These are phyloP conservation scores for Montipora efflorescens DNA, from an alignment of 64 coral and sea anemone species.

Conservation along the genomic window DNA sequence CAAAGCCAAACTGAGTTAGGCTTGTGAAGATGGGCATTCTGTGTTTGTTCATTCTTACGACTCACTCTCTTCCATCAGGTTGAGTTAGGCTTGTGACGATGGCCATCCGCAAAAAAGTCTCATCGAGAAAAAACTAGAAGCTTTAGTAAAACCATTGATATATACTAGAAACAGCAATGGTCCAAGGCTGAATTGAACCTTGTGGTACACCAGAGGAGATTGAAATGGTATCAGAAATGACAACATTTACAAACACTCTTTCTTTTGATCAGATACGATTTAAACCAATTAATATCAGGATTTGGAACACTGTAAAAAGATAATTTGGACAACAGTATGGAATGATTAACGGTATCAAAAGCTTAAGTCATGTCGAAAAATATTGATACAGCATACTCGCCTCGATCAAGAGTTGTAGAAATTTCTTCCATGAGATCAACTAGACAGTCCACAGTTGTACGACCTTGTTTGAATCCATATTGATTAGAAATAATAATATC, in stretches of 20 bases:
- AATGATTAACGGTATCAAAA: neutral
- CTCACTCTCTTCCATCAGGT: too few species aligned
- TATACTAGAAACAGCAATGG: neutral
- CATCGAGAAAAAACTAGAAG: neutral
- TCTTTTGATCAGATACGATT: neutral
- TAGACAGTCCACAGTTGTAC: conserved; percentile 14
- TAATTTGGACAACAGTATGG: neutral
- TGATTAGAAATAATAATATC: conserved; percentile 28
- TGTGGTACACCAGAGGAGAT: neutral
- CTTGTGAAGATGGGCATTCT: too few species aligned
- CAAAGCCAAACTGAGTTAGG: too few species aligned
- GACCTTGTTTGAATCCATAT: neutral
- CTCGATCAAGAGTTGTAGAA: neutral
- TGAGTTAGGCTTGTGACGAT: too few species aligned
- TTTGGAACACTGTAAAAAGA: neutral
- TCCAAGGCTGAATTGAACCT: neutral
- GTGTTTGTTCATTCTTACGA: too few species aligned
- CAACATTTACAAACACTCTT: neutral
- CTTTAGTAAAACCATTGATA: conserved; percentile 1
- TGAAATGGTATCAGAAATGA: neutral
- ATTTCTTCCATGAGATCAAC: conserved; percentile 21
- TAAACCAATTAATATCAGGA: neutral
- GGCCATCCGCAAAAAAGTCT: neutral
- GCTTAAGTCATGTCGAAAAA: neutral
- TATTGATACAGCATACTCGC: neutral